These are phyloP conservation scores for Hydractinia echinata DNA, from an alignment of 30 jellyfish, hydroid and myxozoan genomes.

Conservation along the genomic window DNA sequence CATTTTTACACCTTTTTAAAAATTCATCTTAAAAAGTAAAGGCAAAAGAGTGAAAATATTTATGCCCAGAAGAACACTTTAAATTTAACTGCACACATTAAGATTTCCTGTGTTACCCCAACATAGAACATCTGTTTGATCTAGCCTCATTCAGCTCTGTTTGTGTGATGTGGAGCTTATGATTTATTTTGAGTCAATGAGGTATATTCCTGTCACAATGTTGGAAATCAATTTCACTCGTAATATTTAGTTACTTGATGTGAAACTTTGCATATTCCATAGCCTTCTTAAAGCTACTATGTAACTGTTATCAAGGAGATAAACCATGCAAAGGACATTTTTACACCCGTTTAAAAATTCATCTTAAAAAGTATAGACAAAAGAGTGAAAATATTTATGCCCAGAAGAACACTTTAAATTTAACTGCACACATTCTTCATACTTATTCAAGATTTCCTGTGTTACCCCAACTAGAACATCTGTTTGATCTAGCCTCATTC, in stretches of 20 bases:
- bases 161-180: slow-evolving; percentile 9
- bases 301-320: not conserved
- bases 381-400: not conserved
- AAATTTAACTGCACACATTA: too few relatives aligned
- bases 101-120: not conserved
- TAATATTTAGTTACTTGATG: not conserved
- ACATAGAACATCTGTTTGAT: not conserved
- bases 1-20: not conserved
- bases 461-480: too few relatives aligned
- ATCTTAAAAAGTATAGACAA: not conserved
- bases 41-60: not conserved
- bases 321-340: not conserved
- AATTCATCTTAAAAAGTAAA: not conserved
- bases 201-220: slow-evolving; percentile 2
- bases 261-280: slow-evolving; percentile 2
- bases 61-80: too few relatives aligned
- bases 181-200: not conserved
- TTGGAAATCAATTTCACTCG: not conserved
- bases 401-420: too few relatives aligned
- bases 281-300: not conserved
- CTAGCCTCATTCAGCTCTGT: slow-evolving; percentile 10
- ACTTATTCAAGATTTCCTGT: too few relatives aligned
- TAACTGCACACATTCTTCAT: too few relatives aligned
- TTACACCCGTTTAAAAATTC: not conserved
- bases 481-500: too few relatives aligned